Base-by-base conservation (phyloP, 2,797 vertebrate species). In the Aldrovandia affinis region DNA sequence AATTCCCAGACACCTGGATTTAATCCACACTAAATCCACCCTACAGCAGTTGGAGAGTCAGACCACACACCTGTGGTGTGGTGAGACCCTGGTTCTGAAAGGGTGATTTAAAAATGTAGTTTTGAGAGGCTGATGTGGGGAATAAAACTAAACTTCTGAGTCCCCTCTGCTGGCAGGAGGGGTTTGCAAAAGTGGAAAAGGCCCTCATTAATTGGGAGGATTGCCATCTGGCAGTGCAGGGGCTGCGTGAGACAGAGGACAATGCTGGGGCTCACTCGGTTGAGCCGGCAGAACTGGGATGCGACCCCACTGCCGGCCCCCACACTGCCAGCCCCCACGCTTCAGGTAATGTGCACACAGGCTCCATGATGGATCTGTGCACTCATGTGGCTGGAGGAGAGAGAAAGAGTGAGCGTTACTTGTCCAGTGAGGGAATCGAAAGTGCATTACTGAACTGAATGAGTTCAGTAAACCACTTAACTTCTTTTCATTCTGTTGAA, bases 141-240 rank as follows among this genome's bases (percentile, higher is more conserved):
- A 61, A 78, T 59, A 78, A 65, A 44, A 83, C 44, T 61, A 78
- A 25, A 57, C 65, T 18, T 20, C 55, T 18, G 55, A n/a, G 89
- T 87, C 89, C 87, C 87, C 20, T 78, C 82, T 81, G 50, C 80
- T 87, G 86, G 87, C 88, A 87, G 68, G 86, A 85, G 86, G 87
- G 83, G 87, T 89, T 83, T 87, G 86, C 86, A 78, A 80, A 83
- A 28, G 85, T 6, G 6, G 86, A 85, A 90, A 88, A 88, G 87
- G 90, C 90, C 85, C 85, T 90, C 85, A 89, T 90, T 89, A 89
- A 82, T 83, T 87, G 39, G 63, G 78, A 85, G 83, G 85, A 83
- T 83, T 78, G 81, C 39, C 81, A 59, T 84, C 36, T 80, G 78
- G 81, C 55, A 81, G 33, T 52, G n/a, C 25, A 22, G 9, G 22